Base-by-base conservation (phyloP, 2,113 vertebrate species). In the Sorex fumeus region DNA sequence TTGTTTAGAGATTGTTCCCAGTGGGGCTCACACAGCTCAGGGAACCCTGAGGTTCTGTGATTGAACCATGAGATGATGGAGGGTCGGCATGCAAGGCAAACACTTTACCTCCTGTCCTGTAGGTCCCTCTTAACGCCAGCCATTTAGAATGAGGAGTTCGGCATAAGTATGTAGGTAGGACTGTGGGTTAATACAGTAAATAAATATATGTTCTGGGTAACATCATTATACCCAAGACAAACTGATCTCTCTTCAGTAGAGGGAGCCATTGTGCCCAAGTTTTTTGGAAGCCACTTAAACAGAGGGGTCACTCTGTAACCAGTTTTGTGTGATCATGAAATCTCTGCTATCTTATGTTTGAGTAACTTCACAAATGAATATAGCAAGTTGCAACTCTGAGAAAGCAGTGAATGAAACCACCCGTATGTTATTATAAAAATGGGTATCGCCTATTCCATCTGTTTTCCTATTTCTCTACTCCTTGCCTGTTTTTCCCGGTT, bases 401-500 rank as follows among this genome's bases (percentile, higher is more conserved):
- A 84, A 85, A 90, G 11, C 67, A 53, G 6, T 71, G 21, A 91
- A 87, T 89, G 62, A 71, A 53, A 66, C 84, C 50, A 78, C 69
- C 84, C 34, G 19, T 36, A n/a, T 79, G 21, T 25, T 47, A 62
- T 60, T 91, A 32, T 75, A 79, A 87, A 87, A 91, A 78, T n/a
- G 53, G 70, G 70, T 84, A 13, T 70, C 62, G 97, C 93, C 88
- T 86, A 0, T 96, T 94, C 84, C 0, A 0, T 93, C 83, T 87
- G 0, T 89, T 80, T 88, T 93, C 40, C 0, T 1, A 88, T 45
- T 83, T 25, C n/a, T 97, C 40, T 96, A 19, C 91, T 91, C 89
- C 91, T 96, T 95, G 62, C 71, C 11, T 91, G 72, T 75, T 80
- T 62, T 84, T 94, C 95, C 62, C 40, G 4, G 7, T 27, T 62